Base-by-base conservation (phyloP, 2,113 vertebrate species). In the Toxotes jaculatrix region DNA sequence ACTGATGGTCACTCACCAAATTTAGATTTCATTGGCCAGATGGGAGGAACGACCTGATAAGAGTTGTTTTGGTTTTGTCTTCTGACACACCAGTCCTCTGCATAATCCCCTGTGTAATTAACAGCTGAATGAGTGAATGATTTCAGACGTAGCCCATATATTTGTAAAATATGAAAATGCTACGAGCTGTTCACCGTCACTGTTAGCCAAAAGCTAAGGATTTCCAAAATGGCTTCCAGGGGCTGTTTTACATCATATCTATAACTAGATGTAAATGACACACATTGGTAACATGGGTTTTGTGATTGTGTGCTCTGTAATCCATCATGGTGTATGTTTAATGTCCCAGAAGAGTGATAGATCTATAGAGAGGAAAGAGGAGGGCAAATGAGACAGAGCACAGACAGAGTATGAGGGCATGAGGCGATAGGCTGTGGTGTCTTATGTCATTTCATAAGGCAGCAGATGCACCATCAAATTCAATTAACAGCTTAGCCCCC, bases 391-490 rank as follows among this genome's bases (percentile, higher is more conserved):
- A 82, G 55, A 75, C 23, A 0, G 27, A 17, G 61, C 21, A 13
- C 67, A 23, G 55, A 64, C 38, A 49, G 17, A 65, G 78, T 32
- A 57, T 43, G 57, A 77, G 60, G 67, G 21, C 73, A 77, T 3
- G 21, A 61, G 53, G 62, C 40, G 62, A 65, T 63, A 77, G 76
- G 55, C 85, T 31, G 23, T 71, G 73, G 27, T 19, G 1, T 78
- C 68, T 77, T 69, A 67, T 80, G 74, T 86, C 75, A 84, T 86
- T 87, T 79, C 77, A 89, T 73, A 81, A 90, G 43, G 78, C 74
- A 84, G 80, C 89, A 91, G 85, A 91, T 91, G 87, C 7, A 31
- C 55, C 84, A 80, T 91, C 77, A 84, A 84, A 92, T 92, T 90
- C 82, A 91, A 90, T 93, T 88, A 89, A 86, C 74, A 38, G 84